Percentiles rank a stretch among this genome's conserved stretches.
These are phyloP conservation scores for Erebia ligea DNA, from an alignment of 2,888 invertebrate genomes.

Conservation along the genomic window DNA sequence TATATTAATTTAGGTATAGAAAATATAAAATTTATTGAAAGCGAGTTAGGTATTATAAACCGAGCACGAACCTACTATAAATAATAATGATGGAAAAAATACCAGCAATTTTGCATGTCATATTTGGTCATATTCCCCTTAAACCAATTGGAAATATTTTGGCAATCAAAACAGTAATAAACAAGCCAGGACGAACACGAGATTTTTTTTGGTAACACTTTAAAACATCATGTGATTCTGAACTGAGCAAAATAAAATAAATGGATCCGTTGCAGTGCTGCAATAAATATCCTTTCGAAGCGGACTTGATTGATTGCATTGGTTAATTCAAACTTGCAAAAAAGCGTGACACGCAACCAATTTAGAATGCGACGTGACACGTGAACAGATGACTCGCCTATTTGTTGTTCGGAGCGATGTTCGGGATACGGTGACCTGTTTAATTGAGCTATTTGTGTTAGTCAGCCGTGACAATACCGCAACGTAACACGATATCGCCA, in stretches of 20 bases:
- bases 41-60: too few species aligned
- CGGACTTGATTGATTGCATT: constrained; percentile 53
- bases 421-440: constrained; percentile 59
- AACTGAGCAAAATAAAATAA: constrained; percentile 33
- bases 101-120: background rate
- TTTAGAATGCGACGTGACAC: constrained; percentile 69
- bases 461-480: constrained; percentile 62
- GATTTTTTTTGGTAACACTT: constrained; percentile 29
- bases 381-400: constrained; percentile 63
- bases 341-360: constrained; percentile 64
- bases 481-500: constrained; percentile 59
- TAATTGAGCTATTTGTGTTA: constrained; percentile 79
- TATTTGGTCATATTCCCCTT: background rate
- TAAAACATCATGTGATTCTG: constrained; percentile 30
- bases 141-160: background rate
- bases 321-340: constrained; percentile 54
- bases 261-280: constrained; percentile 32
- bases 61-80: too few species aligned
- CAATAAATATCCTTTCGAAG: constrained; percentile 45
- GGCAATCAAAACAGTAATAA: background rate
- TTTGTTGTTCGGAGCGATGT: constrained; percentile 57
- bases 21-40: too few species aligned
- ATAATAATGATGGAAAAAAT: background rate
- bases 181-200: constrained; percentile 12
- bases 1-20: too few species aligned